Conservation (phyloP, 2,113 vertebrate species). For the human (Homo sapiens) region GRCh38 chr20:18793001-18793500, state of each 20-base stretch:
- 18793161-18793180: not conserved
- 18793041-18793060: not conserved
- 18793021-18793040: slow-evolving; percentile 36
- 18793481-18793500: not conserved
- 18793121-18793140: not conserved
- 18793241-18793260: not conserved
- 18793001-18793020: not conserved
- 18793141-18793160: not conserved
- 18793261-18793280: not conserved
- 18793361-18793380: not conserved
- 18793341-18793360: not conserved
- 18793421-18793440: not conserved
- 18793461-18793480: not conserved
- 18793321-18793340: not conserved
- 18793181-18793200: not conserved
- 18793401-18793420: not conserved
- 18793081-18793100: not conserved
- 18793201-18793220: not conserved
- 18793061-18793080: not conserved
- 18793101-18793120: not conserved
- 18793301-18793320: not conserved
- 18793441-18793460: not conserved
- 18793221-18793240: not conserved
- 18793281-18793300: not conserved
- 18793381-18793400: not conserved